Base-by-base conservation (phyloP, 2,797 vertebrate genomes). In the Pangasius macronema region DNA sequence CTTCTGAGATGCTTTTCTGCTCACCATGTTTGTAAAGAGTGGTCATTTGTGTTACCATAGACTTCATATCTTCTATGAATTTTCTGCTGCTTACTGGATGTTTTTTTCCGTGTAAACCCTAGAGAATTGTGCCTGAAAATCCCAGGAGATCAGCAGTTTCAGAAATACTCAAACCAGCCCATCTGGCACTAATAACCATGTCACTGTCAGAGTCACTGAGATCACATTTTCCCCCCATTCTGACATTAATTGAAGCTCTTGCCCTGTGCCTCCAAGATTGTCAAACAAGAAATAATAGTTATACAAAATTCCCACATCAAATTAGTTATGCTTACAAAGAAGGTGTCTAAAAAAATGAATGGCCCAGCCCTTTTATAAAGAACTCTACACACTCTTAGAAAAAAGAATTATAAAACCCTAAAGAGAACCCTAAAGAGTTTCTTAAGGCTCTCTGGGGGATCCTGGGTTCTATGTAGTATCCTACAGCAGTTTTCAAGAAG, bases 161-260 rank as follows among this genome's bases (percentile, higher is more conserved):
- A 33, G 8, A 79, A 79, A 33, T 36, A 55, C 30, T 33, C 11
- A 39, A 80, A 57, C 8, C 20, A 39, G 8, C 20, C 77, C 13
- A 59, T 80, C 20, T 80, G 33, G 77, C 77, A 81, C 11, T 20
- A 80, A 59, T 36, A 81, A 61, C 57, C 11, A 39, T 59, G 53
- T 14, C 33, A 24, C 20, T 39, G 53, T 59, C 75, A 33, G 49
- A 30, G 39, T 73, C 49, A 33, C n/a, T 2, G n/a, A 10, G n/a
- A 20, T 77, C n/a, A 30, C 70, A 75, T 75, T 73, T 73, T 72
- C 27, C 20, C 24, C 24, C 1, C 42, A 75, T 49, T 49, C 42
- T n/a, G 42, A n/a, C 5, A 49, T 27, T 49, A 49, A 27, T 16
- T 30, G 49, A 33, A 77, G 75, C 72, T n/a, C 24, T 75, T 75